phyloP scores from a whole-genome alignment of 2,113 vertebrate species.

The Dendrocopos noguchii region DNA sequence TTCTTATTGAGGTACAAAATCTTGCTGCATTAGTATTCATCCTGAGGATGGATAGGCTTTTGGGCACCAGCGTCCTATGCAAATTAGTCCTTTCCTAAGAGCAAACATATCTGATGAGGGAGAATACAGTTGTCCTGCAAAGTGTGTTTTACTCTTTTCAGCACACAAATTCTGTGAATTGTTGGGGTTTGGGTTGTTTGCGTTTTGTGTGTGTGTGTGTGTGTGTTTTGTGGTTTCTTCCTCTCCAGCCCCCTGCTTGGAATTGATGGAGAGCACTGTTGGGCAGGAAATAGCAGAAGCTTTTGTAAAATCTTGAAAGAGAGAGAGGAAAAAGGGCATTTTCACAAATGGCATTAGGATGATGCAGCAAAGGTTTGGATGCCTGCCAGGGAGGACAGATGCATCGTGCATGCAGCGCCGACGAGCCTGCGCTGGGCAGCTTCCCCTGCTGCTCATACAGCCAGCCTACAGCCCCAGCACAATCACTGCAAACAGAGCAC shows the following conservation, averaged over 20 bases:
- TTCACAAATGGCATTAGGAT: background rate
- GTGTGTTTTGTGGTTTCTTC: conserved; percentile 9
- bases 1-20: conserved; percentile 8
- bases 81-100: conserved; percentile 44
- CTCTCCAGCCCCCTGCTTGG: background rate
- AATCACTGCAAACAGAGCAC: conserved; percentile 56
- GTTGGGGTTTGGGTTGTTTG: background rate
- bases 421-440: background rate
- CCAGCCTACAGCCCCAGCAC: background rate
- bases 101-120: conserved; percentile 37
- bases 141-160: conserved; percentile 1
- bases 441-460: background rate
- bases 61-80: conserved; percentile 39
- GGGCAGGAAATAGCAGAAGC: conserved; percentile 44
- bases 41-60: conserved; percentile 38
- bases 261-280: background rate
- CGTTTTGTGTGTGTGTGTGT: background rate
- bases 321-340: conserved; percentile 28
- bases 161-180: background rate
- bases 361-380: conserved; percentile 7
- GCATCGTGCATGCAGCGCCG: background rate
- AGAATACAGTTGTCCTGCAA: background rate
- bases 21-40: conserved; percentile 51
- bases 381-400: conserved; percentile 22
- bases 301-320: conserved; percentile 46